phyloP scores from a whole-genome alignment of 2,888 invertebrate species.

The Dascillus cervinus region DNA sequence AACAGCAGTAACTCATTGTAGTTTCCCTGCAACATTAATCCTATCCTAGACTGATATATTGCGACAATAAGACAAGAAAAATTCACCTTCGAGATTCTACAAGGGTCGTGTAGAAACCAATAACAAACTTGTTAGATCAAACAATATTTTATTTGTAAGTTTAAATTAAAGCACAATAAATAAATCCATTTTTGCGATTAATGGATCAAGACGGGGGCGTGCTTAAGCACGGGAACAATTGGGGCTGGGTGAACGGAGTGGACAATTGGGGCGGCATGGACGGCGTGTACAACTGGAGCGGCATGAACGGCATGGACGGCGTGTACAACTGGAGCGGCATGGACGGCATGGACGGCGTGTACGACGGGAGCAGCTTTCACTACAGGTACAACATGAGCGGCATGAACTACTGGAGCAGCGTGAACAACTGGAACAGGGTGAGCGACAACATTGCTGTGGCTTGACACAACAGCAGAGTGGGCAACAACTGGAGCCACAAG shows the following conservation, averaged over 20 bases:
- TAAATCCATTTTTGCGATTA: too few species aligned
- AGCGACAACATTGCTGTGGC: conserved; percentile 20
- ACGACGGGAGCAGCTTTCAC: conserved; percentile 30
- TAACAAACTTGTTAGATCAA: too few species aligned
- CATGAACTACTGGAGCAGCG: conserved; percentile 24
- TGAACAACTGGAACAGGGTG: conserved; percentile 22
- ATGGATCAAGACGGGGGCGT: conserved; percentile 19
- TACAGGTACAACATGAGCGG: conserved; percentile 32
- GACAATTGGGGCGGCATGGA: conserved; percentile 27
- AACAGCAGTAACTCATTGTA: too few species aligned
- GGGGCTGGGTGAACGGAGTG: conserved; percentile 24
- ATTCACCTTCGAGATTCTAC: too few species aligned
- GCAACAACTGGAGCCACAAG: conserved; percentile 18
- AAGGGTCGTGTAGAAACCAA: too few species aligned
- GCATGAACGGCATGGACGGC: conserved; percentile 25
- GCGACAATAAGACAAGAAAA: too few species aligned
- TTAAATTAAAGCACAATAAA: too few species aligned
- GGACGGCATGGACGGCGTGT: conserved; percentile 28
- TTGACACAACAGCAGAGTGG: conserved; percentile 25
- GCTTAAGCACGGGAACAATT: conserved; percentile 26
- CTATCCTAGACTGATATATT: too few species aligned
- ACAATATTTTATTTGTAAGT: too few species aligned
- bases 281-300: conserved; percentile 26
- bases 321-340: conserved; percentile 25
- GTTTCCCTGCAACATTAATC: too few species aligned